A percentile compares a stretch with the other conserved stretches of the same genome.
Evolutionary conservation across 2,888 invertebrate species (phyloP).

Genomic region (Ormyrus nitidulus): DNA sequence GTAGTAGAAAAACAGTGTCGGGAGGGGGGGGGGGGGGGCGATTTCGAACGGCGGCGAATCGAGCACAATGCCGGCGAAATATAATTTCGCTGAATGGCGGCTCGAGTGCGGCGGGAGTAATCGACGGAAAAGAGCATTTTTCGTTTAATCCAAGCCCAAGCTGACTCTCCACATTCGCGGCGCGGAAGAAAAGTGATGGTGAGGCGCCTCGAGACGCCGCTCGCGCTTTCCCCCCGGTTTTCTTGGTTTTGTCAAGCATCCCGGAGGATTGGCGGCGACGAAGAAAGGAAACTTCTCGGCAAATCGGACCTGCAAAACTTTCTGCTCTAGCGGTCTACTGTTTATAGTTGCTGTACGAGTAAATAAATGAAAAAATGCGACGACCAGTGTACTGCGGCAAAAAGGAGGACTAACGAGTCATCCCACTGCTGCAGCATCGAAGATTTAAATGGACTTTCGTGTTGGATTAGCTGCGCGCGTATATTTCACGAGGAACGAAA

Average conservation of each 20-base stretch:
- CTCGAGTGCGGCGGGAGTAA: not conserved
- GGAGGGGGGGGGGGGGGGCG: no score
- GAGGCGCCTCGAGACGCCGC: conserved; percentile 1
- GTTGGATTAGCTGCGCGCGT: no score
- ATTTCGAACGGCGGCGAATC: no score
- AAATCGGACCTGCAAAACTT: conserved; percentile 24
- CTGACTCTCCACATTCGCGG: not conserved
- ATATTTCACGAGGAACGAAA: no score
- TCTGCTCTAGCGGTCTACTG: not conserved
- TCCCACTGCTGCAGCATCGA: no score
- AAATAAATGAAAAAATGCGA: no score
- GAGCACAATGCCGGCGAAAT: no score
- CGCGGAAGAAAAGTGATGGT: conserved; percentile 15
- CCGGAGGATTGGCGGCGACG: conserved; percentile 11
- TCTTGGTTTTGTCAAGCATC: conserved; percentile 25
- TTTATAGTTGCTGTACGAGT: no score
- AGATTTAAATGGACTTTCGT: no score
- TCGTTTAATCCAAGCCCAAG: conserved; percentile 17
- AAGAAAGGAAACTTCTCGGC: conserved; percentile 45
- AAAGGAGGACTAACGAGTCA: no score
- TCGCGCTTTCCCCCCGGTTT: not conserved
- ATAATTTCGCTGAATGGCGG: no score
- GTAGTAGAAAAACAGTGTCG: conserved; percentile 8
- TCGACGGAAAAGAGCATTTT: conserved; percentile 17
- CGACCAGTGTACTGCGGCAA: no score